Conservation (phyloP, 2,888 invertebrate species). For the Timandra comae region DNA sequence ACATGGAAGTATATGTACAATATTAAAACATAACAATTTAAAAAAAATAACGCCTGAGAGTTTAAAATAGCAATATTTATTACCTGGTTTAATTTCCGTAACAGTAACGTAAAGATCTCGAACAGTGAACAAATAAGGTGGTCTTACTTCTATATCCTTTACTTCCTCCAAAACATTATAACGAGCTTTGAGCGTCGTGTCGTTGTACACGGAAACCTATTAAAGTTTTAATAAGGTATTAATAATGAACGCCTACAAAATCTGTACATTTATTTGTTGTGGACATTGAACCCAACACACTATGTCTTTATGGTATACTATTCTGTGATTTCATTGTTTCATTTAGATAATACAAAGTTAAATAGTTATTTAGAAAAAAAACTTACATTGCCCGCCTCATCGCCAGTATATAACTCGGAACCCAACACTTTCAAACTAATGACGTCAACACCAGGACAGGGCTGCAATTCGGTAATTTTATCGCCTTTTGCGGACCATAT, state of each 20-base stretch:
- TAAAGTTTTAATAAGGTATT: too few species aligned
- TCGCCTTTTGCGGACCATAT: conserved; percentile 68
- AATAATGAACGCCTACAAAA: too few species aligned
- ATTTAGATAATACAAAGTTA: too few species aligned
- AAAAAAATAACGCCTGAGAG: too few species aligned
- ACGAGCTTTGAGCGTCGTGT: conserved; percentile 63
- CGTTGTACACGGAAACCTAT: conserved; percentile 75
- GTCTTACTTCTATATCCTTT: conserved; percentile 74
- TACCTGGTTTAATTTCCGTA: conserved; percentile 77
- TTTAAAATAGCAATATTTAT: too few species aligned
- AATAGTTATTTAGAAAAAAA: too few species aligned
- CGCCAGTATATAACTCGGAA: conserved; percentile 76
- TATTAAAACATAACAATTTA: too few species aligned
- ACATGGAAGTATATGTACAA: too few species aligned
- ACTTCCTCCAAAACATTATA: conserved; percentile 79
- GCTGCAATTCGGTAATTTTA: conserved; percentile 45
- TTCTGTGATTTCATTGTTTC: too few species aligned
- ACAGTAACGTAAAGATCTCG: conserved; percentile 78
- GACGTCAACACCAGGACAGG: conserved; percentile 55
- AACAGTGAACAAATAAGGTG: conserved; percentile 76
- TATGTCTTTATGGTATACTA: too few species aligned
- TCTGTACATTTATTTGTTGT: too few species aligned
- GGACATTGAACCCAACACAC: too few species aligned
- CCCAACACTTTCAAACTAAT: conserved; percentile 43
- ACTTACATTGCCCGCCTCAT: conserved; percentile 79